Evolutionary conservation across 2,113 vertebrate genomes (phyloP).

Genomic region (Quiscalus mexicanus): DNA sequence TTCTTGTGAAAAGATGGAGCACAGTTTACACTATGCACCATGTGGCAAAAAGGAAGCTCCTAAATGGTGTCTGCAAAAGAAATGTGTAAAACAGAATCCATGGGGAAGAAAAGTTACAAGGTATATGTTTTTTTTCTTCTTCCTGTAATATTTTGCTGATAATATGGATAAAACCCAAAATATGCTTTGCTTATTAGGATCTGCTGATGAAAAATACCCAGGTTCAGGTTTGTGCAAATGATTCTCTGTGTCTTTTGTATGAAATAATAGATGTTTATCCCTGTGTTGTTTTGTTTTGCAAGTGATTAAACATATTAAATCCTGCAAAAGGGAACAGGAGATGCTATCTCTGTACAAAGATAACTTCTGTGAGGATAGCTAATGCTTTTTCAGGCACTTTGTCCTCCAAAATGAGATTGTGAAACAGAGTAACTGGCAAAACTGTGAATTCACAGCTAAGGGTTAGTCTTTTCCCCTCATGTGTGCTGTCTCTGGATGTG

Average conservation of each 20-base stretch:
- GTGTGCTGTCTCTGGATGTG: background rate
- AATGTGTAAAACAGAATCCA: background rate
- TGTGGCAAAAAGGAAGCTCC: background rate
- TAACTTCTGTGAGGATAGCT: background rate
- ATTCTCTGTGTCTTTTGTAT: background rate
- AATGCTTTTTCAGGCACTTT: background rate
- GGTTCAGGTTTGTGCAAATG: background rate
- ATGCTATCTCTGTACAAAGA: background rate
- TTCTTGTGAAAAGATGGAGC: background rate
- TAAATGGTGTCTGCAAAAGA: background rate
- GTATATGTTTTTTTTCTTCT: background rate
- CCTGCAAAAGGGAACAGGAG: background rate
- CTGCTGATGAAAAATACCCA: background rate
- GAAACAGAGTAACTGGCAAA: background rate
- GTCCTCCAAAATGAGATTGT: background rate
- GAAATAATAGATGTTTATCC: background rate
- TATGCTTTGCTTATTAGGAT: background rate
- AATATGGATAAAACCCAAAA: background rate
- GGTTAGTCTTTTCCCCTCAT: background rate
- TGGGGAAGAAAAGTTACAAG: background rate
- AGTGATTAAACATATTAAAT: background rate
- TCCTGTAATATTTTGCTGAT: background rate
- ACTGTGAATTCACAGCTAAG: background rate
- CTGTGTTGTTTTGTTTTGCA: background rate
- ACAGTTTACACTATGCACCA: background rate